Evolutionary conservation across 1,140 invertebrate genomes (phyloP).

Genomic region (Nephila pilipes): DNA sequence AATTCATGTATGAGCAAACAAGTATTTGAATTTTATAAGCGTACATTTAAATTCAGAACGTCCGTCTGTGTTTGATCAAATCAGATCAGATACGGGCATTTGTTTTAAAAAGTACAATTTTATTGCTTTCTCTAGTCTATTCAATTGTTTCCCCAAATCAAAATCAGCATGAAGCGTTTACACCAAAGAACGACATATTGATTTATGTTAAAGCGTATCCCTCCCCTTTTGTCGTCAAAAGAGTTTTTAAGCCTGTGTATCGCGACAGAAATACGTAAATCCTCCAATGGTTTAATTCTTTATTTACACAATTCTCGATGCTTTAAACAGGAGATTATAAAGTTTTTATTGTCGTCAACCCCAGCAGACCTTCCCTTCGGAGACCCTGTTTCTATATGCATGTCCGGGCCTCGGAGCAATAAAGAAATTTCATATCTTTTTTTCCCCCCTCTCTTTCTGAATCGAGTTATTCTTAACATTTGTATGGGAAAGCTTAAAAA

Average conservation of each 20-base stretch:
- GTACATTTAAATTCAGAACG: too few relatives aligned
- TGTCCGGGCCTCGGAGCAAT: constrained; percentile 36
- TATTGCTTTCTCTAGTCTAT: neutral
- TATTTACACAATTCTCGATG: constrained; percentile 54
- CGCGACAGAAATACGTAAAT: constrained; percentile 28
- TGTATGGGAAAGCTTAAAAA: constrained; percentile 71
- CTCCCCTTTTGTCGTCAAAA: constrained; percentile 25
- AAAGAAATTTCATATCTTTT: constrained; percentile 36
- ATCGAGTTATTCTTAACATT: constrained; percentile 63
- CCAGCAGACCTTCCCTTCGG: constrained; percentile 35
- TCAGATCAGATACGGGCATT: neutral
- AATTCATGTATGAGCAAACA: too few relatives aligned
- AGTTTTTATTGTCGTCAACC: constrained; percentile 65
- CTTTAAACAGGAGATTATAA: constrained; percentile 70
- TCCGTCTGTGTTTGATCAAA: too few relatives aligned
- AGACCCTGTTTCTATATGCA: constrained; percentile 36
- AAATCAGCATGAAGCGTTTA: neutral
- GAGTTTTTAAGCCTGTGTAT: constrained; percentile 53
- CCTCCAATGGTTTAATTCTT: constrained; percentile 56
- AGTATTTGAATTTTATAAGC: too few relatives aligned
- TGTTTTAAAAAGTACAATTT: neutral
- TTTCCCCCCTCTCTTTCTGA: neutral
- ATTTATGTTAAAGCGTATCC: constrained; percentile 30
- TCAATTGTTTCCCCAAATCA: neutral
- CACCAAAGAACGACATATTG: neutral